A percentile compares a stretch with the other conserved stretches of the same genome.
Evolutionary conservation across 1,140 invertebrate species (phyloP).

Genomic region (Cotesia typhae): DNA sequence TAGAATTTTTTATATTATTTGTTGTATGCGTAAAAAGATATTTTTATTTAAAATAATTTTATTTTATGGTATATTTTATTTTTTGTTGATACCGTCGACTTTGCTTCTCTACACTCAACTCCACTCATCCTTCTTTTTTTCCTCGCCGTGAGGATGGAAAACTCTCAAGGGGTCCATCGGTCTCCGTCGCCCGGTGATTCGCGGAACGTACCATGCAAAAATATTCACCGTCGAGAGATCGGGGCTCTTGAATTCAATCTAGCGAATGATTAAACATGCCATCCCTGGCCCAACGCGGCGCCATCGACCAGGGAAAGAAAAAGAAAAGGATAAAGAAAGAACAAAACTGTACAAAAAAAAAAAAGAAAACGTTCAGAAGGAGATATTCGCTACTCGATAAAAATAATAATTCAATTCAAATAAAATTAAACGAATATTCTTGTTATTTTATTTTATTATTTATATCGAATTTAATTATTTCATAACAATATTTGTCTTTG

Average conservation of each 20-base stretch:
- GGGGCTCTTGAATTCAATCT: slow-evolving; percentile 52
- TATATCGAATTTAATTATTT: neutral
- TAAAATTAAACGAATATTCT: too few relatives aligned
- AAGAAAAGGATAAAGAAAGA: slow-evolving; percentile 3
- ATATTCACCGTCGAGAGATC: slow-evolving; percentile 52
- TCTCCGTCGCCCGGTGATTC: slow-evolving; percentile 42
- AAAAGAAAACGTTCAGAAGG: too few relatives aligned
- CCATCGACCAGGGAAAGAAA: slow-evolving; percentile 27
- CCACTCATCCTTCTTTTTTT: slow-evolving; percentile 14
- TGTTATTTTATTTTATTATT: neutral
- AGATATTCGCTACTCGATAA: neutral
- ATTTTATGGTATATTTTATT: slow-evolving; percentile 17
- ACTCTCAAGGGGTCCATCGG: slow-evolving; percentile 36
- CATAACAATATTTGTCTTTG: neutral
- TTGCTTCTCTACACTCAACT: slow-evolving; percentile 3
- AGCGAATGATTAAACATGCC: slow-evolving; percentile 58
- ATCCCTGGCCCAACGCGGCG: slow-evolving; percentile 39
- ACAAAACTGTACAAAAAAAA: too few relatives aligned
- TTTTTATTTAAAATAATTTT: neutral
- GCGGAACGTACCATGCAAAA: slow-evolving; percentile 49
- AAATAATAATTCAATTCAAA: neutral
- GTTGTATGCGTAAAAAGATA: too few relatives aligned
- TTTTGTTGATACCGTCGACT: slow-evolving; percentile 10
- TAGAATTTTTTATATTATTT: too few relatives aligned
- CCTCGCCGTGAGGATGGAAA: slow-evolving; percentile 35